Base-by-base conservation (phyloP, 2,797 vertebrate species). In the Anguilla pacifica region DNA sequence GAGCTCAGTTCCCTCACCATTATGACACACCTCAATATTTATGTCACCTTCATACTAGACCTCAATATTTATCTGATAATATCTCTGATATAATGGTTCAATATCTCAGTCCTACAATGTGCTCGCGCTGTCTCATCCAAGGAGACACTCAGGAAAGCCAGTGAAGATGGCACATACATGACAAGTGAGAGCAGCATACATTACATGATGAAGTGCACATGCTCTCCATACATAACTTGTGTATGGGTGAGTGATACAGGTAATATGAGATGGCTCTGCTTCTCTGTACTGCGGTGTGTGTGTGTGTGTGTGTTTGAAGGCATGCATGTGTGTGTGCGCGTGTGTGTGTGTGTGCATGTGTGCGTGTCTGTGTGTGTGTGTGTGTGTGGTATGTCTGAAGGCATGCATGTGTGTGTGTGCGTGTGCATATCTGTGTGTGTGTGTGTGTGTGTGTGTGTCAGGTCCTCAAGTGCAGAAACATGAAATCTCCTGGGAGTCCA, bases 221-320 rank as follows among this genome's bases (percentile, higher is more conserved):
- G 39, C 84, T 81, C 79, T 85, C 64, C 22, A 70, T 85, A 88
- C 82, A 83, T 51, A 79, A 83, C 77, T 77, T 81, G 61, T 55
- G 79, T 59, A 81, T 61, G 77, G 57, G 19, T 77, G 49, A 57
- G 25, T 74, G 70, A 86, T 43, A 74, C 43, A 25, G 39, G 57
- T 61, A 86, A 39, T 86, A 79, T 59, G 46, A 88, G 70, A 49
- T 11, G 2, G 28, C n/a, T 31, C 53, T 85, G 83, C 55, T 39
- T 19, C 72, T 5, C 57, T 85, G 15, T 35, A 59, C 28, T 22
- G 53, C 31, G 59, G 51, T 49, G 43, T 83, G 77, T 82, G 57
- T 53, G n/a, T 83, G 77, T 70, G 88, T 84, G 79, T 86, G 43
- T 83, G 87, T 74, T 79, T 17, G 79, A 84, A 84, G 70, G 53